These are phyloP conservation scores for Eledona agricola DNA, from an alignment of 2,888 invertebrate genomes.

Conservation along the genomic window DNA sequence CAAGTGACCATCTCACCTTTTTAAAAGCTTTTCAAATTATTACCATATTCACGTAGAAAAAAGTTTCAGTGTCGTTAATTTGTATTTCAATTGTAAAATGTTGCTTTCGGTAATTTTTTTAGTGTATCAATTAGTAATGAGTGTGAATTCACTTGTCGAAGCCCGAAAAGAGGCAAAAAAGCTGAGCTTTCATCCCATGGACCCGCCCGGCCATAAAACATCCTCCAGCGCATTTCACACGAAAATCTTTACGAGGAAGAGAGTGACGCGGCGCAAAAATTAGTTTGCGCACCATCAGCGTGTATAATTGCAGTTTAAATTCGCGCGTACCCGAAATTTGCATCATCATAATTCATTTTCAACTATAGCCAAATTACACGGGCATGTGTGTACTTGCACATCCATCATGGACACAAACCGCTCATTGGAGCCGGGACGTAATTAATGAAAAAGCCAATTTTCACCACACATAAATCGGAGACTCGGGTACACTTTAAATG, in stretches of 20 bases:
- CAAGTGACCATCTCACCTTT: no score
- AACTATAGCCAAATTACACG: conserved; percentile 46
- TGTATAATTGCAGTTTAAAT: conserved; percentile 48
- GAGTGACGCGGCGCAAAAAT: conserved; percentile 44
- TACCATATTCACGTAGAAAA: no score
- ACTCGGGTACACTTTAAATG: conserved; percentile 29
- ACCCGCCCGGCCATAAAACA: conserved; percentile 24
- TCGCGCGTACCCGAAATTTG: conserved; percentile 48
- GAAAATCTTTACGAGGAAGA: conserved; percentile 18
- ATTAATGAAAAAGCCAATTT: conserved; percentile 41
- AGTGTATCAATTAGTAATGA: no score
- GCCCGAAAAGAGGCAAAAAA: no score
- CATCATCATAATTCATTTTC: conserved; percentile 52
- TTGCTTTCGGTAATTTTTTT: no score
- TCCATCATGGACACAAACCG: conserved; percentile 32
- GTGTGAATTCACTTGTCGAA: no score
- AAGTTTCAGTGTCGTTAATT: no score
- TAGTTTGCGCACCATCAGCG: conserved; percentile 43
- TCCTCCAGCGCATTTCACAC: conserved; percentile 18
- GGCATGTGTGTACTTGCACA: conserved; percentile 39
- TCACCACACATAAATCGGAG: conserved; percentile 40
- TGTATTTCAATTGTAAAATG: no score
- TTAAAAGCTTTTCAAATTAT: no score
- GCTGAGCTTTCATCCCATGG: no score
- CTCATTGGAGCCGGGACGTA: conserved; percentile 30